These are phyloP conservation scores for Nothobranchius kuhntae DNA, from an alignment of 2,113 vertebrate species.

Conservation along the genomic window DNA sequence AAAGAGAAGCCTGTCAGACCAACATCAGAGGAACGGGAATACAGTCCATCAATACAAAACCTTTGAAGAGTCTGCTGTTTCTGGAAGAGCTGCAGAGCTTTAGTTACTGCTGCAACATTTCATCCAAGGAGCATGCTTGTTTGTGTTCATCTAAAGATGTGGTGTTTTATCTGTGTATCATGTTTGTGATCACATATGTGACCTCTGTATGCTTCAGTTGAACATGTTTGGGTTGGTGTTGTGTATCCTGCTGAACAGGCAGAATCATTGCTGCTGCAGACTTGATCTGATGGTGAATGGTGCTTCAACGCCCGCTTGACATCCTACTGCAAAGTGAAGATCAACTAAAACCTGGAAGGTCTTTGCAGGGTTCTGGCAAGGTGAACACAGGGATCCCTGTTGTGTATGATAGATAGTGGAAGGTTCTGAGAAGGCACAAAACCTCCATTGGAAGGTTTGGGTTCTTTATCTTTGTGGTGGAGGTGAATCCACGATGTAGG, in stretches of 20 bases:
- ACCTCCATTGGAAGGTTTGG: too few relatives aligned
- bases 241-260: neutral
- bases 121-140: slow-evolving; percentile 14
- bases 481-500: too few relatives aligned
- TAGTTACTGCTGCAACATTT: slow-evolving; percentile 47
- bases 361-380: too few relatives aligned
- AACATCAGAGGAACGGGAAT: slow-evolving; percentile 72
- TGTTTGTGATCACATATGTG: slow-evolving; percentile 9
- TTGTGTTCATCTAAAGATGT: slow-evolving; percentile 18
- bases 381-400: too few relatives aligned
- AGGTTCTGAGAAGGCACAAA: too few relatives aligned
- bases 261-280: neutral
- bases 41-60: slow-evolving; percentile 64
- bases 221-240: neutral
- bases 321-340: too few relatives aligned
- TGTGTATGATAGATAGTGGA: too few relatives aligned
- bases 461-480: too few relatives aligned
- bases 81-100: slow-evolving; percentile 58
- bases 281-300: too few relatives aligned
- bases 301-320: too few relatives aligned
- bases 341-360: too few relatives aligned
- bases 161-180: slow-evolving; percentile 4
- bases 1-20: slow-evolving; percentile 58
- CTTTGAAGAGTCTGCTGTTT: slow-evolving; percentile 66
- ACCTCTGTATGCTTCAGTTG: neutral